Conservation (phyloP, 2,113 vertebrate species). For the Ancistrus triradiatus region DNA sequence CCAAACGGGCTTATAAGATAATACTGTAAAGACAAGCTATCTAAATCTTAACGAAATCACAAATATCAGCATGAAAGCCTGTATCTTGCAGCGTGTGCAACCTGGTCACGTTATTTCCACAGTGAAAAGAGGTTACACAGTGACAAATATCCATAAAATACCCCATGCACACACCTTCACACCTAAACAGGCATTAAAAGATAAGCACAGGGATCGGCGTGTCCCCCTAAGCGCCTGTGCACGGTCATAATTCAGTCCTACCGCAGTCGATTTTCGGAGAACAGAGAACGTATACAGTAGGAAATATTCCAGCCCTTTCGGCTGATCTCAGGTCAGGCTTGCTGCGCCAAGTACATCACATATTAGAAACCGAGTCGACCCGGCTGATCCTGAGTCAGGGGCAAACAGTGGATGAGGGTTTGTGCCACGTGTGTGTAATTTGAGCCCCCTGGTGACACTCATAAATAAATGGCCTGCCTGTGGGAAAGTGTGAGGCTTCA, state of each 20-base stretch:
- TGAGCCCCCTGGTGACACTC: constrained; percentile 62
- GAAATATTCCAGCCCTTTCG: background rate
- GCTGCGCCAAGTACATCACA: background rate
- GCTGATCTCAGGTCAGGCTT: constrained; percentile 5
- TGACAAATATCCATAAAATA: constrained; percentile 48
- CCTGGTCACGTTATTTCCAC: too few relatives aligned
- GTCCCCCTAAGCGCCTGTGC: constrained; percentile 51
- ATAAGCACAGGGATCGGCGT: constrained; percentile 43
- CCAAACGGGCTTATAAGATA: too few relatives aligned
- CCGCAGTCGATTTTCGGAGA: constrained; percentile 40
- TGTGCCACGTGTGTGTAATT: constrained; percentile 54
- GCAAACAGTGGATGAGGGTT: background rate
- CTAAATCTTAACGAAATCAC: too few relatives aligned
- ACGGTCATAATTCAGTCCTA: constrained; percentile 55
- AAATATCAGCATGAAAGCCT: too few relatives aligned
- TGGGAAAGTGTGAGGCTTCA: constrained; percentile 51
- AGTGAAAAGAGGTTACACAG: too few relatives aligned
- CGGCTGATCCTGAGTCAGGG: constrained; percentile 9
- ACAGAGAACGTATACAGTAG: constrained; percentile 36
- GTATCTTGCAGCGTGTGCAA: too few relatives aligned
- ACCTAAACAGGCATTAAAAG: constrained; percentile 58
- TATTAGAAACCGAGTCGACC: background rate
- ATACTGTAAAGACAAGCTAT: too few relatives aligned
- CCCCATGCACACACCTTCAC: constrained; percentile 55
- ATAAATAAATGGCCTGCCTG: constrained; percentile 45